These are phyloP conservation scores for Mionectes macconnelli DNA, from an alignment of 2,113 vertebrate species.

Conservation along the genomic window DNA sequence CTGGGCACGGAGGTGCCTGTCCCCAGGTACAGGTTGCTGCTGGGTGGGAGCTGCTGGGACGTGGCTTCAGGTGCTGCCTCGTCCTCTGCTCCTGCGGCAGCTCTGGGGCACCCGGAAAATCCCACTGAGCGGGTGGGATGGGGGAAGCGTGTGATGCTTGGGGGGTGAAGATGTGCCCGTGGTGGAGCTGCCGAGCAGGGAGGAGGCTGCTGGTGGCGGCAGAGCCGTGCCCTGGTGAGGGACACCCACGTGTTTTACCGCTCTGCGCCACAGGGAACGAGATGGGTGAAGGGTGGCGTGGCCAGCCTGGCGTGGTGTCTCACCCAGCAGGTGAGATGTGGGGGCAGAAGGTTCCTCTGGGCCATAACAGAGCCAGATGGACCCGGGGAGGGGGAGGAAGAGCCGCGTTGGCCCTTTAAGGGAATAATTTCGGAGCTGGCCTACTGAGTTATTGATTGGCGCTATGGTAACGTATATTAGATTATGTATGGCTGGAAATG, in stretches of 20 bases:
- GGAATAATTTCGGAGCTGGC: constrained; percentile 67
- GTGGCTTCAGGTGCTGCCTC: neutral
- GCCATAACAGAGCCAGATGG: neutral
- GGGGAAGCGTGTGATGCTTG: fast-evolving
- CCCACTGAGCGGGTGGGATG: fast-evolving
- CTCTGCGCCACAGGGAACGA: fast-evolving
- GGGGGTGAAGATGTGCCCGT: fast-evolving
- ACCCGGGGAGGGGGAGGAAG: neutral
- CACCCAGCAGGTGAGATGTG: fast-evolving
- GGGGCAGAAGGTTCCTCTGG: neutral
- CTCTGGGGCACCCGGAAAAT: fast-evolving
- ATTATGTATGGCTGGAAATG: constrained; percentile 76
- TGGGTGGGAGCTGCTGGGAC: fast-evolving
- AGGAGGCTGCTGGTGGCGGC: neutral
- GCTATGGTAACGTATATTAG: constrained; percentile 82
- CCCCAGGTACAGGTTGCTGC: too few relatives aligned
- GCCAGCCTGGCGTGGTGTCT: fast-evolving
- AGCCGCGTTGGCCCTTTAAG: constrained; percentile 73
- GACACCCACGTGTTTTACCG: fast-evolving
- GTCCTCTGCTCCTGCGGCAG: neutral
- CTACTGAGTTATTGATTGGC: constrained; percentile 76
- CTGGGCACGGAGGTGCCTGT: neutral
- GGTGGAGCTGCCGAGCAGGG: neutral
- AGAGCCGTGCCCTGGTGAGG: neutral
- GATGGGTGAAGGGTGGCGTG: neutral